Evolutionary conservation across 2,888 invertebrate genomes (phyloP).

Genomic region (Drosophila siamana): DNA sequence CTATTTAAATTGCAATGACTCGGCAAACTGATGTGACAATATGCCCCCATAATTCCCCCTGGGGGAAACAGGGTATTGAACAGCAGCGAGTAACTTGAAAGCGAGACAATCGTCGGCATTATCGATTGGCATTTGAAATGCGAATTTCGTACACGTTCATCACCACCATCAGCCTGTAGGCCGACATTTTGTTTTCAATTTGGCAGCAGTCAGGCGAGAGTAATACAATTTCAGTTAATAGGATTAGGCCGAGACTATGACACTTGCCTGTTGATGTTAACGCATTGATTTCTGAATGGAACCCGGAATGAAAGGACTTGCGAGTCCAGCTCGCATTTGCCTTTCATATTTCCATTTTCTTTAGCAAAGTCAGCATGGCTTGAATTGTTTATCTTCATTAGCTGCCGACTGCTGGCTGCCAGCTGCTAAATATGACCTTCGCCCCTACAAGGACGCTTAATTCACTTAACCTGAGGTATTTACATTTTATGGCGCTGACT

Average conservation of each 20-base stretch:
- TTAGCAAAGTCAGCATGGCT: constrained; percentile 3
- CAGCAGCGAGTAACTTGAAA: neutral
- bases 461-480: constrained; percentile 14
- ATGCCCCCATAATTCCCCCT: neutral
- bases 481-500: constrained; percentile 13
- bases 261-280: constrained; percentile 38
- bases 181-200: constrained; percentile 40
- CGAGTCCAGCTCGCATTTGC: constrained; percentile 21
- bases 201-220: constrained; percentile 64
- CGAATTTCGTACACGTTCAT: constrained; percentile 42
- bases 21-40: neutral
- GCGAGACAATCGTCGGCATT: constrained; percentile 29
- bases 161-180: constrained; percentile 31
- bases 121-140: constrained; percentile 62
- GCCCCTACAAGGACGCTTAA: constrained; percentile 12
- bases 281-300: constrained; percentile 33
- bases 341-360: constrained; percentile 18
- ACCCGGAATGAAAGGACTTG: no score
- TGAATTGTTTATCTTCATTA: constrained; percentile 2
- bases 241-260: constrained; percentile 42
- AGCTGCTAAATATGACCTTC: constrained; percentile 3
- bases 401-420: no score
- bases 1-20: neutral
- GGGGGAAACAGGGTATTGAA: constrained; percentile 3
- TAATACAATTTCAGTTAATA: constrained; percentile 64